Conservation (phyloP, 2,888 invertebrate species). For the Noctua comes region DNA sequence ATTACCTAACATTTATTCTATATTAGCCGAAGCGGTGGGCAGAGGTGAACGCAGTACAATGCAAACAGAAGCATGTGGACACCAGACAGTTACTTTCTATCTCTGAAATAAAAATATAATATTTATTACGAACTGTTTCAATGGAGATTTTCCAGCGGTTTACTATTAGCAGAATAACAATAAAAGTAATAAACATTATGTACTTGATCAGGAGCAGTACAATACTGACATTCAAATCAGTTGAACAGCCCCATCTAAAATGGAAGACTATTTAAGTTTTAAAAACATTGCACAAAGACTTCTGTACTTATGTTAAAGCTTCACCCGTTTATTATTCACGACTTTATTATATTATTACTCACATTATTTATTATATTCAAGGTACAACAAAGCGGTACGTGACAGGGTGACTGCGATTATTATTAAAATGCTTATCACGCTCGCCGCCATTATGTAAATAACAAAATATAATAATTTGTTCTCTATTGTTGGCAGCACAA, state of each 20-base stretch:
- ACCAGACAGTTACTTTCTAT: background rate
- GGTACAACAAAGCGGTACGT: conserved; percentile 63
- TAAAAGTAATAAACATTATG: conserved; percentile 21
- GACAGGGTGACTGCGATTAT: conserved; percentile 46
- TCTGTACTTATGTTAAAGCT: conserved; percentile 13
- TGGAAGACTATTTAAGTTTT: conserved; percentile 7
- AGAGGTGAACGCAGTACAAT: background rate
- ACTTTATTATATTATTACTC: conserved; percentile 50
- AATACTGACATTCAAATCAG: conserved; percentile 32
- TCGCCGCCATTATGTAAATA: conserved; percentile 74
- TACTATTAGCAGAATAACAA: conserved; percentile 18
- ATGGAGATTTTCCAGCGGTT: background rate
- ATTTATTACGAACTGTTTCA: background rate
- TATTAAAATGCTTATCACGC: conserved; percentile 72
- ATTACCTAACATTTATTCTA: background rate
- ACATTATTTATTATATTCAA: conserved; percentile 42
- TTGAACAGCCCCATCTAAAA: conserved; percentile 19
- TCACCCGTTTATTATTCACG: conserved; percentile 48
- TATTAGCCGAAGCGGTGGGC: too few species aligned
- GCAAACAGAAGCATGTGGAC: background rate
- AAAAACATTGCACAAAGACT: conserved; percentile 26
- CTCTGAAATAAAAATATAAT: background rate
- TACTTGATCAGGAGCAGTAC: conserved; percentile 14
- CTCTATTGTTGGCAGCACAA: conserved; percentile 67
- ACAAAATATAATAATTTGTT: conserved; percentile 76